Base-by-base conservation (phyloP, 2,888 invertebrate species). In the Eugnorisma glareosa region DNA sequence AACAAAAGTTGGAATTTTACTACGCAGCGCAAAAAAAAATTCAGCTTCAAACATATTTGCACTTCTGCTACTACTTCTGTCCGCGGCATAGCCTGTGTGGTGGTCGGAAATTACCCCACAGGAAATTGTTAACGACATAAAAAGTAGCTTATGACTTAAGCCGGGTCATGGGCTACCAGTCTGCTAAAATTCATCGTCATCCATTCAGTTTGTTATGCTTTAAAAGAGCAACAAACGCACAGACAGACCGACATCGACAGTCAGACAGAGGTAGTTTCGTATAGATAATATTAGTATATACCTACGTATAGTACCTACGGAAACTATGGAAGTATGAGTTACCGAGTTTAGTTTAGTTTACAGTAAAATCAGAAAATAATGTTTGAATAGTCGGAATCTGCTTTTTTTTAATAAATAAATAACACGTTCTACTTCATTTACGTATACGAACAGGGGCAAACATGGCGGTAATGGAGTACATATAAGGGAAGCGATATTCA, bases 1-100 rank as follows among this genome's bases (percentile, higher is more conserved):
- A 6, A 21, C 3, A 21, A 79, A 80, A 67, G 54, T 45, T 37
- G 6, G 7, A 40, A n/a, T 40, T 82, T 45, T 28, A 59, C 37
- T 37, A 51, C 59, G 24, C 10, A 24, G 76, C 51, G 40, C 15
- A n/a, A 69, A 10, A 21, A 69, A 64, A 37, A 37, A 51, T 66
- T 28, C 35, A 28, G 18, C 31, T 57, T n/a, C 31, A 59, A 5
- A 40, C 21, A 51, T 48, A 35, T 67, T 67, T 80, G 35, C 40
- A 54, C n/a, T 57, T 21, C 31, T 31, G 21, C 59, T 48, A 31
- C 13, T n/a, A 35, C 15, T 64, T 40, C 7, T 6, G 15, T n/a
- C n/a, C 4, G 4, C 18, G 64, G 40, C 1, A 18, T n/a, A 15
- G 8, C n/a, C n/a, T n/a, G 31, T 59, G 59, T 31, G 24, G 40